Evolutionary conservation across 2,797 vertebrate genomes (phyloP).

Genomic region (Melanotaenia pygmaea): DNA sequence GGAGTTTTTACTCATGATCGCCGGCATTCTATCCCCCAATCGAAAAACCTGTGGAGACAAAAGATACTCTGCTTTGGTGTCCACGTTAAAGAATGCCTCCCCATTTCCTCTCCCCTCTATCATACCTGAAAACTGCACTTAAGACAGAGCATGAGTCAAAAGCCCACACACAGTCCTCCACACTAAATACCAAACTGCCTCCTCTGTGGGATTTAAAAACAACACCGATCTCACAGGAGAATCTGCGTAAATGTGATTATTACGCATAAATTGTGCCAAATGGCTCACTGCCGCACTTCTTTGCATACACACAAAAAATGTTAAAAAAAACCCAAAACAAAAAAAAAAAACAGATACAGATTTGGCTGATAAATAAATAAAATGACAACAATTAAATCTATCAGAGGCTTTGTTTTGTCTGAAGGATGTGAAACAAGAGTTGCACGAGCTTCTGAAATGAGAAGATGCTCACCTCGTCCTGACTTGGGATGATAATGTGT

Average conservation of each 20-base stretch:
- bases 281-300: background rate
- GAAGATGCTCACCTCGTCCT: slow-evolving; percentile 77
- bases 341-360: background rate
- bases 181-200: slow-evolving; percentile 45
- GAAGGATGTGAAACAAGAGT: background rate
- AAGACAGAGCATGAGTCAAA: slow-evolving; percentile 45
- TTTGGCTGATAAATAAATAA: slow-evolving; percentile 6
- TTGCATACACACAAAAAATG: slow-evolving; percentile 11
- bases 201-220: slow-evolving; percentile 44
- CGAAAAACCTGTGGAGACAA: slow-evolving; percentile 64
- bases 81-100: slow-evolving; percentile 11
- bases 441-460: background rate
- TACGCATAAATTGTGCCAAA: slow-evolving; percentile 48
- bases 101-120: slow-evolving; percentile 9
- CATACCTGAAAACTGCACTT: slow-evolving; percentile 64
- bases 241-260: slow-evolving; percentile 68
- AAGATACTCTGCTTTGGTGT: slow-evolving; percentile 39
- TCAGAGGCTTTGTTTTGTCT: background rate
- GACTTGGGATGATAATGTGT: slow-evolving; percentile 62
- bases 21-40: slow-evolving; percentile 87
- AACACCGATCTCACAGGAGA: slow-evolving; percentile 59
- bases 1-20: slow-evolving; percentile 92
- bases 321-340: background rate
- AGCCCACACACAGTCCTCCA: slow-evolving; percentile 70
- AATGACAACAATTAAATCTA: slow-evolving; percentile 42